Evolutionary conservation across 2,797 vertebrate species (phyloP), one percentile per base, ranked within the genome.

Genomic region (Microcaecilia unicolor): DNA sequence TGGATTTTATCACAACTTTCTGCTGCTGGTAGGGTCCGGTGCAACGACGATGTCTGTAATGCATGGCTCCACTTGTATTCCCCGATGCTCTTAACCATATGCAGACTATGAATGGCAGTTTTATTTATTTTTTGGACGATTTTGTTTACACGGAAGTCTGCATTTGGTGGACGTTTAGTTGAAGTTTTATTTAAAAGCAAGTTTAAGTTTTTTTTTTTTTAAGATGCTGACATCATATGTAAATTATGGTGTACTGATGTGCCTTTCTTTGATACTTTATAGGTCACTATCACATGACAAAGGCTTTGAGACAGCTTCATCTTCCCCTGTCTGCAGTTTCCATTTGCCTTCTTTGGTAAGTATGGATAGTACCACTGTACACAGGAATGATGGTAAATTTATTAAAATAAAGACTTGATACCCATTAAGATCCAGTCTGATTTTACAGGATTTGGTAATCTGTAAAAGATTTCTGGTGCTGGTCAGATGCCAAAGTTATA

Each of bases 221-320:
- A 45, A 45, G 22, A 46, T 23, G 37, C 41, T 55, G 30, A 35
- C 55, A 15, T 4, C 64, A 50, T 61, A 46, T n/a, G n/a, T n/a
- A 51, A 65, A 59, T 51, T 41, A 33, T 48, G 46, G 19, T 48
- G 19, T 78, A 80, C 80, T 92, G 76, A 92, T 86, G 78, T 82
- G 66, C 67, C 64, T 65, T 65, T 90, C 79, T 92, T 84, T 88
- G 86, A 81, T 93, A 80, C 89, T 91, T 94, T 92, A 77, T 90
- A 98, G 93, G 92, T 92, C 85, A 90, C 84, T 89, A 74, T 90
- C 92, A 83, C 85, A 90, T 93, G 90, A 91, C 85, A 90, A 79
- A 89, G 83, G 75, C 81, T 86, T 85, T 79, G 73, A 75, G 62
- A 84, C 89, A 86, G 87, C 83, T 86, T 87, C 89, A 75, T 90